phyloP scores from a whole-genome alignment of 2,797 vertebrate species.

The Etheostoma perlongum region DNA sequence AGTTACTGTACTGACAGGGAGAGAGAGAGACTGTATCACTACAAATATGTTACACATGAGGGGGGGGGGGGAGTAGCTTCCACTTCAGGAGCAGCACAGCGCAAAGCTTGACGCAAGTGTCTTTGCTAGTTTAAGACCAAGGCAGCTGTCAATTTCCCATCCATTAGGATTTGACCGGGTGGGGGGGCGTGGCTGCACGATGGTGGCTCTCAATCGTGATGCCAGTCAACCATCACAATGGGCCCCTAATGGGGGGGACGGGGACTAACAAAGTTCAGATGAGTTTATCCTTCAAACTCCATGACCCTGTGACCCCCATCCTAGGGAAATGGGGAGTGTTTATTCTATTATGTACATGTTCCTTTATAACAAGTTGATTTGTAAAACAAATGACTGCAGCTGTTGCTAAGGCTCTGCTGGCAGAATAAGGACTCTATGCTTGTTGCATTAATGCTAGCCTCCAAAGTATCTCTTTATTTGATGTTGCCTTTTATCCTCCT shows the following conservation, averaged over 20 bases:
- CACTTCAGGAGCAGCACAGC: no score
- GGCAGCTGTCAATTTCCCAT: no score
- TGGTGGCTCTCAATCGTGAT: no score
- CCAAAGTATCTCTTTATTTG: constrained; percentile 21
- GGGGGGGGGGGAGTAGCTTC: no score
- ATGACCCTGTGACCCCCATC: constrained; percentile 41
- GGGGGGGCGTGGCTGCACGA: no score
- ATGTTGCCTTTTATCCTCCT: constrained; percentile 42
- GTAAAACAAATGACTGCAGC: constrained; percentile 44
- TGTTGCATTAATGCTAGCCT: constrained; percentile 43
- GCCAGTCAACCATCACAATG: no score
- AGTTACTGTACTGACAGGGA: no score
- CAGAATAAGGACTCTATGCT: constrained; percentile 20
- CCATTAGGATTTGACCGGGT: no score
- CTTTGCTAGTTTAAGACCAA: no score
- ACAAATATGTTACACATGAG: no score
- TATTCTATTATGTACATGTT: constrained; percentile 47
- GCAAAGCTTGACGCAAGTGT: no score
- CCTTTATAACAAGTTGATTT: constrained; percentile 60
- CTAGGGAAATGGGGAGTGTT: constrained; percentile 48
- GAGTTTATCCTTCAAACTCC: constrained; percentile 55
- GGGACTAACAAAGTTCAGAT: constrained; percentile 44
- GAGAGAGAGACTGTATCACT: no score
- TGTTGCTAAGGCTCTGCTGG: constrained; percentile 57
- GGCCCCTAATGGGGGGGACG: neutral